These are phyloP conservation scores for Musca domestica DNA, from an alignment of 1,140 invertebrate genomes.

Conservation along the genomic window DNA sequence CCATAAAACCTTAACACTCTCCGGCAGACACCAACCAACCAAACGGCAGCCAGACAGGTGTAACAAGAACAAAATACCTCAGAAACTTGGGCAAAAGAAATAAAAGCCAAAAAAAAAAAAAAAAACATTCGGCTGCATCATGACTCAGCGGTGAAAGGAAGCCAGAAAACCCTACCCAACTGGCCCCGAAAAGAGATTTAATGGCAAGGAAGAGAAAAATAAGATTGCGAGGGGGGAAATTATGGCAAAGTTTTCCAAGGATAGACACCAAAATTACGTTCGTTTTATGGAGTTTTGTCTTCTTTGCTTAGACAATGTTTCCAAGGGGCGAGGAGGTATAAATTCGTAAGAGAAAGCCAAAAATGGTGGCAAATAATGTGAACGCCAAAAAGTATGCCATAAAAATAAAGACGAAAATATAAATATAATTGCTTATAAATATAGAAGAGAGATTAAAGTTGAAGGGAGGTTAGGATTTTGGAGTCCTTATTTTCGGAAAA, in stretches of 20 bases:
- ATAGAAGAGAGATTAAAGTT: no score
- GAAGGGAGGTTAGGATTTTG: no score
- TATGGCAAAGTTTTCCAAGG: no score
- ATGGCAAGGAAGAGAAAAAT: no score
- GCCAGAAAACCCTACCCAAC: no score
- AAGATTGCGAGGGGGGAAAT: no score
- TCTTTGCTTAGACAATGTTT: neutral
- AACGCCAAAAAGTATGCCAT: conserved; percentile 1
- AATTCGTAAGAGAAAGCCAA: neutral
- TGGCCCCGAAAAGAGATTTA: no score
- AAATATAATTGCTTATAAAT: no score
- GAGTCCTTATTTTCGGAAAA: no score
- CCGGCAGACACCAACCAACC: neutral
- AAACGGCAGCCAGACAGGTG: neutral
- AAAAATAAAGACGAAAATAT: neutral
- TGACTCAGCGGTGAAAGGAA: neutral
- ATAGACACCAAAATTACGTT: no score
- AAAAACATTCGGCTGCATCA: neutral
- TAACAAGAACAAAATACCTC: conserved; percentile 1
- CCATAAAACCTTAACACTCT: no score
- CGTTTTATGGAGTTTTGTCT: neutral
- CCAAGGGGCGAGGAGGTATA: neutral
- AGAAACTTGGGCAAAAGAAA: neutral
- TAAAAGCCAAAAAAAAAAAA: neutral
- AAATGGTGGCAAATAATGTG: neutral